phyloP scores from a whole-genome alignment of 2,797 vertebrate genomes.

The Aphelocoma californica region DNA sequence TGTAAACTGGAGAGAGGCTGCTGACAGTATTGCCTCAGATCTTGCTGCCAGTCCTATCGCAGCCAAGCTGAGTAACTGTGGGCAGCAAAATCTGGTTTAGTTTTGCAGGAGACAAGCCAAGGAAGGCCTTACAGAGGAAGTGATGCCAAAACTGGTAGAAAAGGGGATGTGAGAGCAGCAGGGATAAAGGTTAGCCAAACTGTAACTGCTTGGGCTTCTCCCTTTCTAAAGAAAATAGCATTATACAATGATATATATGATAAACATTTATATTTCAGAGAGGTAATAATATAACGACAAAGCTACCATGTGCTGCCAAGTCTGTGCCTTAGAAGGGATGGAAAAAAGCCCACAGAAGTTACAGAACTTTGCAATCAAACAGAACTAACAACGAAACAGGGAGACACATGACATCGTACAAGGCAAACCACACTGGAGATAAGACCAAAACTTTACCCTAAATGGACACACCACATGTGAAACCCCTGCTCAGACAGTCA shows the following conservation, averaged over 20 bases:
- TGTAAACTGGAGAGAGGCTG: neutral
- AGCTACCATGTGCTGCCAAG: constrained; percentile 7
- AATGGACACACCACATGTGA: neutral
- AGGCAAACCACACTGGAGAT: neutral
- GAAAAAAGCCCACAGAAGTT: constrained; percentile 42
- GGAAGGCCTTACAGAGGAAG: neutral
- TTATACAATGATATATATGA: neutral
- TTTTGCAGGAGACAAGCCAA: neutral
- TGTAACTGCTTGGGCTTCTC: neutral
- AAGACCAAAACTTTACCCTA: constrained; percentile 40
- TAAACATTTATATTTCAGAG: neutral
- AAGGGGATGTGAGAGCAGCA: neutral
- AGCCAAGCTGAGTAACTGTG: neutral
- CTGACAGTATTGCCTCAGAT: neutral
- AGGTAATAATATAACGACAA: neutral
- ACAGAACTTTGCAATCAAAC: constrained; percentile 28
- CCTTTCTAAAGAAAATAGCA: neutral
- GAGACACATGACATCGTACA: neutral
- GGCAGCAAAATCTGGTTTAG: neutral
- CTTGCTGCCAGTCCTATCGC: fast-evolving
- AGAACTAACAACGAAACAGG: constrained; percentile 10
- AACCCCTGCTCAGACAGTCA: neutral
- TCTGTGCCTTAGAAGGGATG: constrained; percentile 52
- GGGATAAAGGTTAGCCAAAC: neutral
- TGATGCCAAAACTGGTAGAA: neutral